Conservation (phyloP, 2,888 invertebrate species). For the Dascillus cervinus region DNA sequence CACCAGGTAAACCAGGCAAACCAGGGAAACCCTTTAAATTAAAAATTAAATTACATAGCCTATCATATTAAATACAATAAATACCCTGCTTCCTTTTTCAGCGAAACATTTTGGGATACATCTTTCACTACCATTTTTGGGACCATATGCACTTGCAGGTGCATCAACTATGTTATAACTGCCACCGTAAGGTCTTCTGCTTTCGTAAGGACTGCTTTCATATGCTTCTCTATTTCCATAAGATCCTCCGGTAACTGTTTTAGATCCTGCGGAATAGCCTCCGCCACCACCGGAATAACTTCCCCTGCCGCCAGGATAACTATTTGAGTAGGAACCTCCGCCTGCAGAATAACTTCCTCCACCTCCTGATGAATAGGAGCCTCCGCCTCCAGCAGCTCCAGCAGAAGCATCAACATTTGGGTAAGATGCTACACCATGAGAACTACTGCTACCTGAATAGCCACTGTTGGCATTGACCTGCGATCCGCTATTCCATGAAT, state of each 20-base stretch:
- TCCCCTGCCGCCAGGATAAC: neutral
- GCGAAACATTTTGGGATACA: constrained; percentile 84
- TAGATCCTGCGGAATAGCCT: constrained; percentile 1
- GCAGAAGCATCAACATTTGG: too few species aligned
- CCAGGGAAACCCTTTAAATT: constrained; percentile 64
- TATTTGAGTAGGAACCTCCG: constrained; percentile 2
- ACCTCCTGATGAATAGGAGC: constrained; percentile 5
- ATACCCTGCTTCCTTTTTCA: constrained; percentile 75
- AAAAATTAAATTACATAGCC: constrained; percentile 1
- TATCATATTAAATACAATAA: constrained; percentile 6
- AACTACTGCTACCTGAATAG: too few species aligned
- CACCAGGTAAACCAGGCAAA: constrained; percentile 60
- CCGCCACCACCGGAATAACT: neutral
- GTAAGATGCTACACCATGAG: too few species aligned
- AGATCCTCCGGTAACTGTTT: constrained; percentile 26
- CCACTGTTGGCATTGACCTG: too few species aligned
- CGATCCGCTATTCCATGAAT: too few species aligned
- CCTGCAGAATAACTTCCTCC: neutral
- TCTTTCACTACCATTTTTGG: constrained; percentile 52
- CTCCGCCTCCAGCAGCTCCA: constrained; percentile 2
- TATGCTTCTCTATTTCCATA: constrained; percentile 30
- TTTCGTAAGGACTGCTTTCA: constrained; percentile 30
- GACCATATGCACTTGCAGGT: constrained; percentile 39
- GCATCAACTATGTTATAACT: constrained; percentile 46
- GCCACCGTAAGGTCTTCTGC: constrained; percentile 36